Base-by-base conservation (phyloP, 2,797 vertebrate genomes). In the Melanotaenia maccullochi region DNA sequence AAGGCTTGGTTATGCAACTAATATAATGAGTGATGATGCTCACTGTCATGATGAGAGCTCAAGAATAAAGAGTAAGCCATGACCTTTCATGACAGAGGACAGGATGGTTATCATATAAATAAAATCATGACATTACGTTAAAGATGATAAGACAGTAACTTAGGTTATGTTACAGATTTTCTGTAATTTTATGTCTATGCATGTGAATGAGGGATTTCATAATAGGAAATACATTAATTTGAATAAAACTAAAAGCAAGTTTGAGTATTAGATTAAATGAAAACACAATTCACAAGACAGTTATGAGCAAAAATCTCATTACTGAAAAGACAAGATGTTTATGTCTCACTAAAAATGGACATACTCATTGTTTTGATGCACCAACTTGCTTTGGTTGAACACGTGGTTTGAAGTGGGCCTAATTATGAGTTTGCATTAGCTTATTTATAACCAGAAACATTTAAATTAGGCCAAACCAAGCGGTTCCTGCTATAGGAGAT, bases 401-500 rank as follows among this genome's bases (percentile, higher is more conserved):
- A 54, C 5, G 49, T 25, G 22, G 24, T 12, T 24, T 28, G 2
- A 14, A 28, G 24, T 28, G 51, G 51, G 51, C 51, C 24, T 54
- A 0, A 2, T 13, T 14, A 6, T 28, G 51, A 54, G 51, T 54
- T 14, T 13, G 22, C 5, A 14, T 14, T 54, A 28, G 47, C 47
- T 51, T 22, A 22, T 51, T 30, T 5, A 11, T 11, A 9, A 51
- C n/a, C 47, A 9, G n/a, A 22, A 51, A 51, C 47, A 51, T 51
- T 51, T 22, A 22, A 51, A 22, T 51, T 11, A 51, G n/a, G 47
- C 47, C 47, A 12, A 22, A 68, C 69, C 62, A 75, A 72, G 78
- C 52, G 20, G 40, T 38, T 72, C 75, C 28, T 30, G 25, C 81
- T 85, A 83, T 71, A 78, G 77, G 73, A 81, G 67, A 61, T 83